These are phyloP conservation scores for Nephrotoma appendiculata DNA, from an alignment of 2,888 invertebrate species.

Conservation along the genomic window DNA sequence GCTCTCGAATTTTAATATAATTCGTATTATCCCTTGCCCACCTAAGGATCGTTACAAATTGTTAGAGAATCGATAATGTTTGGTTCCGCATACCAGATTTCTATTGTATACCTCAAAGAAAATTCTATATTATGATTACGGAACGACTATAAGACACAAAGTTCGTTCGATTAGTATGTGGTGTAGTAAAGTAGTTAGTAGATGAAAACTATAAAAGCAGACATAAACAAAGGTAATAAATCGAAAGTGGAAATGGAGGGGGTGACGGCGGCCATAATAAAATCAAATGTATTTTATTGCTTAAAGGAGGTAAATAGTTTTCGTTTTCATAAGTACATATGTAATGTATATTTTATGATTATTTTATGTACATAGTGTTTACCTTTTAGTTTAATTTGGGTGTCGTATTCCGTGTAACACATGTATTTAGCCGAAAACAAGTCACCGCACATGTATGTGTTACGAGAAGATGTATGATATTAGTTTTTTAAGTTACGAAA, in stretches of 20 bases:
- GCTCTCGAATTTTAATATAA: no score
- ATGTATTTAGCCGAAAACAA: not conserved
- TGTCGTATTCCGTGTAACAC: not conserved
- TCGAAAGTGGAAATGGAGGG: not conserved
- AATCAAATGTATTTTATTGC: not conserved
- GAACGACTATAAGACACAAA: no score
- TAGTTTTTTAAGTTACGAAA: not conserved
- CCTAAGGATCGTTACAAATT: no score
- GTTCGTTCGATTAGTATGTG: no score
- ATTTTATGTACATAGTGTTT: not conserved
- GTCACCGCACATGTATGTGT: not conserved
- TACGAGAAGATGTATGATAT: not conserved
- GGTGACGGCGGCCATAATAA: not conserved
- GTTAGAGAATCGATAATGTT: no score
- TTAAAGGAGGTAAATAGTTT: not conserved
- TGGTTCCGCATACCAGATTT: no score
- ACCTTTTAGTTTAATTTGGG: not conserved
- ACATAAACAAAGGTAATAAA: not conserved
- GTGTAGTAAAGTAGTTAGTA: no score
- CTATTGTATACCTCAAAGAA: no score
- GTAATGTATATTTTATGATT: not conserved
- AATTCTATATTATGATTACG: no score
- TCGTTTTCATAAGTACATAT: not conserved
- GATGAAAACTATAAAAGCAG: not conserved
- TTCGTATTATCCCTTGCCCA: no score